Conservation (phyloP, 2,113 vertebrate species). For the Gasterosteus aculeatus region DNA sequence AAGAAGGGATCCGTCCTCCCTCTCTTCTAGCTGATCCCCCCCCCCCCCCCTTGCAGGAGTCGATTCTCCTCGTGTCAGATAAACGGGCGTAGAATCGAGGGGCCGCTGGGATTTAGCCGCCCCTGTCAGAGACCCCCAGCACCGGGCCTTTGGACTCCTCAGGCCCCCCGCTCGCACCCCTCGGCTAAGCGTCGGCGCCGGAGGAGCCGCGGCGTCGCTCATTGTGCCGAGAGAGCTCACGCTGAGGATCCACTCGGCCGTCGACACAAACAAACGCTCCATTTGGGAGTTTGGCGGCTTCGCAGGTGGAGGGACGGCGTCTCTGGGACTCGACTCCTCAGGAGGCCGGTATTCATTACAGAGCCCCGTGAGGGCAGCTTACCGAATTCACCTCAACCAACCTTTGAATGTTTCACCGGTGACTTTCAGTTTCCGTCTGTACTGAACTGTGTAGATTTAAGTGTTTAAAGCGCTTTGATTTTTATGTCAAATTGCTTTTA, state of each 20-base stretch:
- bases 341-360: slow-evolving; percentile 27
- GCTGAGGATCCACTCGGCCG: slow-evolving; percentile 44
- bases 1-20: not conserved
- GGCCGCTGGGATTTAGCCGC: slow-evolving; percentile 58
- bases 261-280: slow-evolving; percentile 57
- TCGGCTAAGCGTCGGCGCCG: slow-evolving; percentile 37
- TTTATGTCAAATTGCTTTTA: not conserved
- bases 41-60: slow-evolving; percentile 40
- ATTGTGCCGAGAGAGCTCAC: slow-evolving; percentile 54
- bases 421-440: not conserved
- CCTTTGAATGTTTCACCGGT: not conserved
- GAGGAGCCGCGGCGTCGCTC: slow-evolving; percentile 39
- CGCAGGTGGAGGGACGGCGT: slow-evolving; percentile 55
- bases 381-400: slow-evolving; percentile 4
- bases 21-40: slow-evolving; percentile 9
- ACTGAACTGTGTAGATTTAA: not conserved
- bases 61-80: slow-evolving; percentile 62
- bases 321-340: slow-evolving; percentile 24
- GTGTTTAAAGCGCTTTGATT: not conserved
- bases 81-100: slow-evolving; percentile 58
- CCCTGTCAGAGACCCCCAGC: slow-evolving; percentile 54
- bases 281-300: slow-evolving; percentile 60
- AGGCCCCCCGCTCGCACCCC: slow-evolving; percentile 13
- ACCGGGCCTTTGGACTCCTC: slow-evolving; percentile 40
- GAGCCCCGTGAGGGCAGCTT: slow-evolving; percentile 11